Conservation (phyloP, 2,113 vertebrate genomes). For the Hippocampus zosterae region DNA sequence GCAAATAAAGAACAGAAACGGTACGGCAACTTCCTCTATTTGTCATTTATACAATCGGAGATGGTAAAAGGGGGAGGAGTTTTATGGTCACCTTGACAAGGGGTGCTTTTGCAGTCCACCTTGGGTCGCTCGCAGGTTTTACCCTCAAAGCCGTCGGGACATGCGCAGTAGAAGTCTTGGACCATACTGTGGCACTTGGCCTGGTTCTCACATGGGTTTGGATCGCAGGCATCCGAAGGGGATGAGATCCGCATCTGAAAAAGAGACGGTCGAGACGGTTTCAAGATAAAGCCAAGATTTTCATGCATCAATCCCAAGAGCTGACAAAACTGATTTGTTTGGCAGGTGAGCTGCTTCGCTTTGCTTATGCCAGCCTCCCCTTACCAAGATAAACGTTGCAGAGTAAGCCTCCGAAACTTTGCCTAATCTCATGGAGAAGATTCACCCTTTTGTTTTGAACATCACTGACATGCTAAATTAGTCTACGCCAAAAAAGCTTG, state of each 20-base stretch:
- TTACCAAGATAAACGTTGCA: constrained; percentile 35
- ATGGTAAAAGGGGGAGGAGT: neutral
- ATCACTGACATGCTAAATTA: constrained; percentile 37
- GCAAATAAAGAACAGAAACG: neutral
- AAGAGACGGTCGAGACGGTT: too few relatives aligned
- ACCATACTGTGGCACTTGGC: constrained; percentile 85
- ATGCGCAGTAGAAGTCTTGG: constrained; percentile 92
- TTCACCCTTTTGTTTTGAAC: constrained; percentile 37
- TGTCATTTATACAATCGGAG: neutral
- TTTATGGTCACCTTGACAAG: constrained; percentile 80
- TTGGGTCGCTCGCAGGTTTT: constrained; percentile 87
- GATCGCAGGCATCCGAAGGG: constrained; percentile 77
- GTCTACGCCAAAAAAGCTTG: constrained; percentile 9
- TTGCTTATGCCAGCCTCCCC: constrained; percentile 17
- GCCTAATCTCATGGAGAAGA: constrained; percentile 55
- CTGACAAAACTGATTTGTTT: neutral
- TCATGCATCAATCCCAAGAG: neutral
- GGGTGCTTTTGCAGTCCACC: constrained; percentile 79
- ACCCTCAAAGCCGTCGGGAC: constrained; percentile 84
- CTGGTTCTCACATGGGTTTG: constrained; percentile 86
- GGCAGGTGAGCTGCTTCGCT: constrained; percentile 42
- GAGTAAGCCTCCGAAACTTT: constrained; percentile 48
- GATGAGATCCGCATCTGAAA: constrained; percentile 66
- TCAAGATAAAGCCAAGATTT: neutral
- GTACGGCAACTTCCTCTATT: constrained; percentile 1